Base-by-base conservation (phyloP, 2,888 invertebrate genomes). In the Chymomyza fuscimana region DNA sequence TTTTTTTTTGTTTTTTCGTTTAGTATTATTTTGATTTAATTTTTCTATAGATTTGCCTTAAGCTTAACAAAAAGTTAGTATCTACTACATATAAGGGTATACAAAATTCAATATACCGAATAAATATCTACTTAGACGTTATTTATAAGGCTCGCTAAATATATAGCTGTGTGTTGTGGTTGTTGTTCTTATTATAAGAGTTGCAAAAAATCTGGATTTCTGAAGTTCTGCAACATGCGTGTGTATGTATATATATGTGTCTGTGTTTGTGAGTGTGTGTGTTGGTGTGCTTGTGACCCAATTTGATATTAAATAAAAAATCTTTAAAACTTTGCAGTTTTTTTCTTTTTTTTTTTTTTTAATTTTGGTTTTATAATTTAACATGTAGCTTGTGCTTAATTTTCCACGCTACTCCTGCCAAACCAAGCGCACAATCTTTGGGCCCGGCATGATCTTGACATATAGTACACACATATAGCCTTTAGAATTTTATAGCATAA, bases 131-230 rank as follows among this genome's bases (percentile, higher is more conserved):
- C 40, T 40, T 40, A 40, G 10, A 6, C 40, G 40, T 40, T 40
- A 5, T 10, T 10, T 40, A 40, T 40, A 40, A 40, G 40, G 10
- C 10, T 40, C 40, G 73, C 77, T 73, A 19, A 19, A 19, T 19
- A 73, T 67, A 67, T 73, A 77, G 77, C 73, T 69, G 40, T 46
- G 4, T 46, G 40, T 46, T 6, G 12, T 46, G 12, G 40, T 46
- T 46, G 40, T 12, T 46, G 40, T 4, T 46, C 10, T 46, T 46
- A 46, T 46, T 46, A 46, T 12, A 46, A 46, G 40, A 12, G 40
- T 12, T 46, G 40, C 12, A 46, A 46, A 77, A 76, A 76, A 76
- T 77, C 70, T 73, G 69, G 60, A 77, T 67, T 62, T 66, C 12
- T 19, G 54, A 32, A 61, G 65, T 68, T 46, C 36, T 36, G 25